phyloP scores from a whole-genome alignment of 2,113 vertebrate genomes.

The Zosterops borbonicus region DNA sequence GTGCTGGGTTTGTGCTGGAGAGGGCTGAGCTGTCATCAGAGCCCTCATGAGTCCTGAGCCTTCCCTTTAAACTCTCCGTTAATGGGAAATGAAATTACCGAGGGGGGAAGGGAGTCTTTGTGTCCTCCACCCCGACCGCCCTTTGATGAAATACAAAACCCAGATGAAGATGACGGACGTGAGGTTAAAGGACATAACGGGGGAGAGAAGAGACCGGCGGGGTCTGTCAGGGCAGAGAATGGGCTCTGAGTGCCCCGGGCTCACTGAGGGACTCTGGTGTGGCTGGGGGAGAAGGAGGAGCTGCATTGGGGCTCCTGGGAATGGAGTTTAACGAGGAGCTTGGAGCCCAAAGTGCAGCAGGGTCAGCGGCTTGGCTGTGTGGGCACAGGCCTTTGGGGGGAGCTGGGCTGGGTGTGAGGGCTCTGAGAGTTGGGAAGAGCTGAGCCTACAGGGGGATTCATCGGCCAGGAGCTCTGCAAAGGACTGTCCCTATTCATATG shows the following conservation, averaged over 20 bases:
- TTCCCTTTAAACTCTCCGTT: neutral
- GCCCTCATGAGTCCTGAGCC: neutral
- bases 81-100: neutral
- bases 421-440: neutral
- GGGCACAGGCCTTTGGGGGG: neutral
- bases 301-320: neutral
- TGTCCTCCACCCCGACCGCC: neutral
- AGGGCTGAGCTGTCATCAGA: neutral
- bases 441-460: neutral
- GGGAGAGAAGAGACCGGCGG: neutral
- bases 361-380: neutral
- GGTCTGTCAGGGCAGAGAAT: neutral
- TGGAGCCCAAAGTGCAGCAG: neutral
- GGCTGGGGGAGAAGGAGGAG: neutral
- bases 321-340: fast-evolving
- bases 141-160: neutral
- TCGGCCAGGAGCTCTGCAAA: neutral
- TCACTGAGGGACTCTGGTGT: neutral
- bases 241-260: fast-evolving
- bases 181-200: neutral
- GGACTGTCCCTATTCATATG: neutral
- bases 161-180: fast-evolving
- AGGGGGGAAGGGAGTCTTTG: neutral
- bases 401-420: neutral
- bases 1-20: neutral